Conservation (phyloP, 2,888 invertebrate genomes). For the Petrophora chlorosata region DNA sequence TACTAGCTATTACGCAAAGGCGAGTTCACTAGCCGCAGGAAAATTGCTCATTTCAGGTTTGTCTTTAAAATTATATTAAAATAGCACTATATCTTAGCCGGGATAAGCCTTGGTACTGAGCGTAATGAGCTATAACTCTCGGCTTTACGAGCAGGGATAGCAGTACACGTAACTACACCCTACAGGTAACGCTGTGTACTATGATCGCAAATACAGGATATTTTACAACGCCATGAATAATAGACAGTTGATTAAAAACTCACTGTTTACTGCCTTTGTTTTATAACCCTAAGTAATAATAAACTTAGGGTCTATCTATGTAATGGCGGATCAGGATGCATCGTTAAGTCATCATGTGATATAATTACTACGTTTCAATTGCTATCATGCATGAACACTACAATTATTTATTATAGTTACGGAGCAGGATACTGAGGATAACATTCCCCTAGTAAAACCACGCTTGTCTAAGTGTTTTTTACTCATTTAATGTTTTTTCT, state of each 20-base stretch:
- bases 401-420: constrained; percentile 47
- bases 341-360: constrained; percentile 53
- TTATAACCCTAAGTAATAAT: constrained; percentile 55
- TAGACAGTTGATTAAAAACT: constrained; percentile 49
- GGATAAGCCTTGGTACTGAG: constrained; percentile 37
- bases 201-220: constrained; percentile 29
- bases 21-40: constrained; percentile 4
- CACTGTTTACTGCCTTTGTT: constrained; percentile 54
- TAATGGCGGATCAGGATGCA: constrained; percentile 49
- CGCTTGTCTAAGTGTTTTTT: constrained; percentile 25
- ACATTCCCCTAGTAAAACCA: constrained; percentile 39
- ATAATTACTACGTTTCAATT: constrained; percentile 35
- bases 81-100: constrained; percentile 35
- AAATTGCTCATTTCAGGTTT: constrained; percentile 28
- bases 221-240: constrained; percentile 38
- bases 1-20: constrained; percentile 3
- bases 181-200: constrained; percentile 19
- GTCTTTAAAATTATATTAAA: constrained; percentile 34
- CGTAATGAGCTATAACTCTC: constrained; percentile 44
- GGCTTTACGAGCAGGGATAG: constrained; percentile 42
- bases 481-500: constrained; percentile 45
- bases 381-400: constrained; percentile 29
- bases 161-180: constrained; percentile 28
- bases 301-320: constrained; percentile 47
- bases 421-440: constrained; percentile 44